A percentile compares a stretch with the other conserved stretches of the same genome.
phyloP scores from a whole-genome alignment of 2,888 invertebrate species.

The Eulithis testata region DNA sequence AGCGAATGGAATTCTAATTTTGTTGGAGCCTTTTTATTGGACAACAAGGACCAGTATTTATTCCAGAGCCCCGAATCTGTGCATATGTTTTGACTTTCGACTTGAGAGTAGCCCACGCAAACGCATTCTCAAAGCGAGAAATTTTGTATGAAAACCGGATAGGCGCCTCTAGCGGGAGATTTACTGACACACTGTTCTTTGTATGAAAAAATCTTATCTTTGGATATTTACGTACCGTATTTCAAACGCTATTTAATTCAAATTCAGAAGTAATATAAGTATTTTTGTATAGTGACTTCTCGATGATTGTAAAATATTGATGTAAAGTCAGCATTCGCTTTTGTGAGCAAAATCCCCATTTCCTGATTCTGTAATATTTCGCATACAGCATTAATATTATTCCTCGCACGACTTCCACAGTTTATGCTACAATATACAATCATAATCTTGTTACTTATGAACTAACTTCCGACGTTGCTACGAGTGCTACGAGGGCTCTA shows the following conservation, averaged over 20 bases:
- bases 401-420: slow-evolving; percentile 20
- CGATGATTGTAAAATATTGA: not conserved
- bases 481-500: slow-evolving; percentile 40
- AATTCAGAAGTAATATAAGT: too few species aligned
- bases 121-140: too few species aligned
- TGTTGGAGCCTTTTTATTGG: slow-evolving; percentile 26
- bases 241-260: too few species aligned
- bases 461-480: slow-evolving; percentile 39
- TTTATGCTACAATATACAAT: slow-evolving; percentile 23
- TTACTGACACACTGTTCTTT: too few species aligned
- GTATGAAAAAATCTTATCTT: too few species aligned
- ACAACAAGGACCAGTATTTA: slow-evolving; percentile 16
- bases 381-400: slow-evolving; percentile 18
- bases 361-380: not conserved
- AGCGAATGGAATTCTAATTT: slow-evolving; percentile 25
- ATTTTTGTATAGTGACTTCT: too few species aligned
- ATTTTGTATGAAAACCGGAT: too few species aligned
- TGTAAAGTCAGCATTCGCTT: not conserved
- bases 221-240: too few species aligned
- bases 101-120: too few species aligned
- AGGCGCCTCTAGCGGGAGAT: too few species aligned
- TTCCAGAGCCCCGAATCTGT: too few species aligned
- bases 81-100: too few species aligned
- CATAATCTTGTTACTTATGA: slow-evolving; percentile 45
- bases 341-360: not conserved